phyloP scores from a whole-genome alignment of 1,140 invertebrate genomes.

The Streblospio benedicti region DNA sequence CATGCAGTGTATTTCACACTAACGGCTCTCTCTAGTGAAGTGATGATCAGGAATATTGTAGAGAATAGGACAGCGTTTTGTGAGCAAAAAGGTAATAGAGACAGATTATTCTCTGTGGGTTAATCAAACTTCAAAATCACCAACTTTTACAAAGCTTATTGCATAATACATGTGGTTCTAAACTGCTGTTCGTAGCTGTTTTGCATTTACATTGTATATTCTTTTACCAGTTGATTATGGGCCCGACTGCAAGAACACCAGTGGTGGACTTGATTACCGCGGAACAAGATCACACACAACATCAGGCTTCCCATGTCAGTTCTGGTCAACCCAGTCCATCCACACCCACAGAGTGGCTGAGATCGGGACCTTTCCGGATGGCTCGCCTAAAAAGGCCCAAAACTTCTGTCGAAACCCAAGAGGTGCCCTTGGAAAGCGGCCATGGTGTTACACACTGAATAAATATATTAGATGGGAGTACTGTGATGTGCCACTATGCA shows the following conservation, averaged over 20 bases:
- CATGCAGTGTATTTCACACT: too few relatives aligned
- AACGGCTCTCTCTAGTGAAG: too few relatives aligned
- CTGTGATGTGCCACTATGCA: constrained; percentile 14
- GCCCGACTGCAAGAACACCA: background rate
- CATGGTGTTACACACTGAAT: constrained; percentile 17
- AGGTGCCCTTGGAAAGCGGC: background rate
- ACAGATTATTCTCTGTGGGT: too few relatives aligned
- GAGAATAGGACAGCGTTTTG: too few relatives aligned
- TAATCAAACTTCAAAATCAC: too few relatives aligned
- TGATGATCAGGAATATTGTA: too few relatives aligned
- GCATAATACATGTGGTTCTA: too few relatives aligned
- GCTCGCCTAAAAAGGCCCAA: background rate
- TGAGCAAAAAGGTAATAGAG: too few relatives aligned
- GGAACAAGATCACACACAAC: constrained; percentile 17
- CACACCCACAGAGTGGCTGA: constrained; percentile 15
- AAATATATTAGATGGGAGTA: constrained; percentile 11
- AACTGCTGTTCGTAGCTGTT: too few relatives aligned
- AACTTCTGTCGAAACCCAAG: constrained; percentile 14
- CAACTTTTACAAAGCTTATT: too few relatives aligned
- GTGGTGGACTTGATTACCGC: constrained; percentile 12
- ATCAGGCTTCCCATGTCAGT: constrained; percentile 21
- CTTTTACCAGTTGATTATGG: too few relatives aligned
- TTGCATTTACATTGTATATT: too few relatives aligned
- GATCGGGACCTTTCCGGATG: constrained; percentile 2
- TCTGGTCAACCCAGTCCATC: constrained; percentile 18